Evolutionary conservation across 1,140 invertebrate species (phyloP).

Genomic region (Orchesella cincta): DNA sequence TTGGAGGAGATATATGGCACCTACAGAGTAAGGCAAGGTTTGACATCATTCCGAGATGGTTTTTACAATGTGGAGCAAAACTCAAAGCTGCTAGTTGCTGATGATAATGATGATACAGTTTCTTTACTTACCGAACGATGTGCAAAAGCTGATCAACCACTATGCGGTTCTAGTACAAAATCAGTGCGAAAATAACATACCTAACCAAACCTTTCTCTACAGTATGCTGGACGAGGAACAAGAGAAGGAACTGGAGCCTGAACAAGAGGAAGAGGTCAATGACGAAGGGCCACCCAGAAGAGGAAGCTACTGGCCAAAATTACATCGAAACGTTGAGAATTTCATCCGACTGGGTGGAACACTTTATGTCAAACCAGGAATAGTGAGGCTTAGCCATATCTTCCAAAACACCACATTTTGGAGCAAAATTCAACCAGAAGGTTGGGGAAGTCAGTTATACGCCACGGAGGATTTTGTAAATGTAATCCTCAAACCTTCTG

Average conservation of each 20-base stretch:
- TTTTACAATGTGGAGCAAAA: background rate
- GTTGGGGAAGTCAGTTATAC: background rate
- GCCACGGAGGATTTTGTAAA: background rate
- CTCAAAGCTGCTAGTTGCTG: background rate
- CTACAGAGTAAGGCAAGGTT: background rate
- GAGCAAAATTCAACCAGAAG: background rate
- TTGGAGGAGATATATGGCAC: background rate
- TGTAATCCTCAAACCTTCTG: background rate
- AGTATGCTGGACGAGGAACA: conserved; percentile 38
- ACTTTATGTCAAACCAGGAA: conserved; percentile 11
- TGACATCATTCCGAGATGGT: background rate
- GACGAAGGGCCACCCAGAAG: background rate
- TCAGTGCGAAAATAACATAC: conserved; percentile 5
- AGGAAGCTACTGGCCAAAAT: background rate
- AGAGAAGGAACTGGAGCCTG: conserved; percentile 38
- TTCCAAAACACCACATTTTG: background rate
- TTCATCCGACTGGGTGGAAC: background rate
- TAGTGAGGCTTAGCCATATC: background rate
- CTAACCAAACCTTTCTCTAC: background rate
- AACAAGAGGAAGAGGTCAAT: conserved; percentile 1
- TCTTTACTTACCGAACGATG: background rate
- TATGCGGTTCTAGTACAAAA: background rate
- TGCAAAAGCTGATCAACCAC: background rate
- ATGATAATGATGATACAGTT: background rate
- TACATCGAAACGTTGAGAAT: background rate